Conservation (phyloP, 2,888 invertebrate species). For the Kryphioiulus occultus region DNA sequence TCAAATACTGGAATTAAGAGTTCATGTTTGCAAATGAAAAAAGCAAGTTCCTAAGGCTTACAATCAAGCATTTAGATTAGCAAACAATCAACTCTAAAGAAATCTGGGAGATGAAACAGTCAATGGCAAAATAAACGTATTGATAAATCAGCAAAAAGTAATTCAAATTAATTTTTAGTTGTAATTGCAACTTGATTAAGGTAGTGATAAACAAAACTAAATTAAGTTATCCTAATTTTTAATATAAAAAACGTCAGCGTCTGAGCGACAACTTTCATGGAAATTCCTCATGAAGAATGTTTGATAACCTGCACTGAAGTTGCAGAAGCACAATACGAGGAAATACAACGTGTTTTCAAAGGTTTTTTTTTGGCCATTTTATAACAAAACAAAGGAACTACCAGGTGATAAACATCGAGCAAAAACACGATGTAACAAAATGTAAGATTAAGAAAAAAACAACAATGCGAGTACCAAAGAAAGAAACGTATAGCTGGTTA, state of each 20-base stretch:
- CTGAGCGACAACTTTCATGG: not conserved
- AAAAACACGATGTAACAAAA: not conserved
- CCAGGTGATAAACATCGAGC: conserved; percentile 18
- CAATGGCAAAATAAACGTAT: not conserved
- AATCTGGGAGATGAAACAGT: not conserved
- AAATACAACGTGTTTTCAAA: not conserved
- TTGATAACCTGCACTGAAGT: not conserved
- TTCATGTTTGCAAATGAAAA: too few relatives aligned
- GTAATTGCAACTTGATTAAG: too few relatives aligned
- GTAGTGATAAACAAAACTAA: not conserved
- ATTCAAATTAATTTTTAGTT: too few relatives aligned
- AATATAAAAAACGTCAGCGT: not conserved
- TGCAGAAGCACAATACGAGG: not conserved
- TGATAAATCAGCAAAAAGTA: too few relatives aligned
- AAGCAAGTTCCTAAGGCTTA: too few relatives aligned
- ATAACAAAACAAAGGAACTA: not conserved
- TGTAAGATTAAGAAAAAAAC: not conserved
- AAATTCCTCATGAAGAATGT: not conserved
- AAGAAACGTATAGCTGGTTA: not conserved
- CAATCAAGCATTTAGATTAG: too few relatives aligned
- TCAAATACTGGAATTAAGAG: too few relatives aligned
- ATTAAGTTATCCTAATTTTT: not conserved
- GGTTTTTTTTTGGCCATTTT: too few relatives aligned
- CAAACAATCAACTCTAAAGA: not conserved
- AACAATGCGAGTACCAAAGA: not conserved